Evolutionary conservation across 2,888 invertebrate species (phyloP).

Genomic region (Ypsolopha scabrella): DNA sequence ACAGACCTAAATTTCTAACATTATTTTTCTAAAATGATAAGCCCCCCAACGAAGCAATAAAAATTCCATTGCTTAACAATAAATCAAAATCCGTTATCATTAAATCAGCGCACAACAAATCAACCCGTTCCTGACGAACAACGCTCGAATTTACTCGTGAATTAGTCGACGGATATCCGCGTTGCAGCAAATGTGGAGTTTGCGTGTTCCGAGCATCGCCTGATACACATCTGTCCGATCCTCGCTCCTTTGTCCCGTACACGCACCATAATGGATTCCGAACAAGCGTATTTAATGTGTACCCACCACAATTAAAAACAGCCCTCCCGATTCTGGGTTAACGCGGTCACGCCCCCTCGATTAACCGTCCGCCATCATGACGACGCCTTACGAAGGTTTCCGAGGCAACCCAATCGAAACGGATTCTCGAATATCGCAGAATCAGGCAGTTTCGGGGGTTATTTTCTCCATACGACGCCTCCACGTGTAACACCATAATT

Average conservation of each 20-base stretch:
- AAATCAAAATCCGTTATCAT: not conserved
- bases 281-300: slow-evolving; percentile 35
- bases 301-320: slow-evolving; percentile 10
- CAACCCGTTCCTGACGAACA: slow-evolving; percentile 1
- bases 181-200: slow-evolving; percentile 33
- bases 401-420: too few relatives aligned
- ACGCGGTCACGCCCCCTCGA: too few relatives aligned
- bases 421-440: too few relatives aligned
- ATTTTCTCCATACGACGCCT: too few relatives aligned
- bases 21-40: slow-evolving; percentile 64
- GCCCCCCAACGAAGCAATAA: too few relatives aligned
- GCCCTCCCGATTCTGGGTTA: not conserved
- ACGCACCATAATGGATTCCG: slow-evolving; percentile 50
- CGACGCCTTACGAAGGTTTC: too few relatives aligned
- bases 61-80: not conserved
- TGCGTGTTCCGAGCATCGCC: slow-evolving; percentile 28
- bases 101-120: not conserved
- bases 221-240: slow-evolving; percentile 24
- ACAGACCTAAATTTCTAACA: slow-evolving; percentile 79
- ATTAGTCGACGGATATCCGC: slow-evolving; percentile 12
- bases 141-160: slow-evolving; percentile 14
- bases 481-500: too few relatives aligned
- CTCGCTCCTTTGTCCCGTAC: slow-evolving; percentile 16
- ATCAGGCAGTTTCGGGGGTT: too few relatives aligned
- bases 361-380: too few relatives aligned